Conservation (phyloP, 1,140 invertebrate species). For the Bombus impatiens region DNA sequence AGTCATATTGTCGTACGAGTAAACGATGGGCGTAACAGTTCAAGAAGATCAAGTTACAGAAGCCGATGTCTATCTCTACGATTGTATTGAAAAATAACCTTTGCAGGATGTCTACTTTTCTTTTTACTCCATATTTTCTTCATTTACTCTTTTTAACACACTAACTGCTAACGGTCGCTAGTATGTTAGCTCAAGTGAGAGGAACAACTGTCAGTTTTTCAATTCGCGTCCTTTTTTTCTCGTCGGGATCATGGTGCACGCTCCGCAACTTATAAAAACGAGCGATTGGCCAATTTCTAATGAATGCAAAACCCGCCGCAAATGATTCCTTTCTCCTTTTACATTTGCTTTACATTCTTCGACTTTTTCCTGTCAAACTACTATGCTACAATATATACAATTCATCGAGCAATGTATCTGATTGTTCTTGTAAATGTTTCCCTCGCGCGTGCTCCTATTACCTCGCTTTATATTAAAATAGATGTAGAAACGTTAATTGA, state of each 20-base stretch:
- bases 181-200: slow-evolving; percentile 61
- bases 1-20: slow-evolving; percentile 16
- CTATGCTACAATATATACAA: slow-evolving; percentile 74
- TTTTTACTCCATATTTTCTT: slow-evolving; percentile 21
- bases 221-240: slow-evolving; percentile 42
- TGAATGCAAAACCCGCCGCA: slow-evolving; percentile 37
- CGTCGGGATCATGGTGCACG: slow-evolving; percentile 42
- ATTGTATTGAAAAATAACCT: slow-evolving; percentile 74
- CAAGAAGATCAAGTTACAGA: slow-evolving; percentile 63
- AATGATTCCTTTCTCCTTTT: slow-evolving; percentile 12
- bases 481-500: slow-evolving; percentile 32
- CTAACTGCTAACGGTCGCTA: slow-evolving; percentile 60
- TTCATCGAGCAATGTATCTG: slow-evolving; percentile 62
- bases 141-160: slow-evolving; percentile 52
- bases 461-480: slow-evolving; percentile 38
- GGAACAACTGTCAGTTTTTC: slow-evolving; percentile 63
- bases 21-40: not conserved
- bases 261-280: slow-evolving; percentile 38
- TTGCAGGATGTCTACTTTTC: slow-evolving; percentile 63
- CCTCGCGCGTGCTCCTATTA: not conserved
- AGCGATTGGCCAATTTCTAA: slow-evolving; percentile 61
- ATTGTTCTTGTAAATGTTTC: slow-evolving; percentile 67
- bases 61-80: slow-evolving; percentile 65
- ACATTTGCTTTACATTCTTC: slow-evolving; percentile 41
- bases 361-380: slow-evolving; percentile 54